Base-by-base conservation (phyloP, 2,888 invertebrate species). In the Clusia tigrina region DNA sequence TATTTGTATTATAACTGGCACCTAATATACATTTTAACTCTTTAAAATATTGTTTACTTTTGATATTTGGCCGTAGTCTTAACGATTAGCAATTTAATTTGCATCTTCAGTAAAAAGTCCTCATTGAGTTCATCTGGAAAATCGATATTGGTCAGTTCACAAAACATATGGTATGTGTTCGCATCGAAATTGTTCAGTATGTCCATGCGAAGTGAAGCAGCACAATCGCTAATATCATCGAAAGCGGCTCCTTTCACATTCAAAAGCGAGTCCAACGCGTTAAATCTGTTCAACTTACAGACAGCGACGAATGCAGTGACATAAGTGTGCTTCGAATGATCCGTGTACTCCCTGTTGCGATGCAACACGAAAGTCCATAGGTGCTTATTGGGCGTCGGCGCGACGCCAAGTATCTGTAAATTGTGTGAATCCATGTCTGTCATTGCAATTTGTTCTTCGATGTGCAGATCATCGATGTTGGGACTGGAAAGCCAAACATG, bases 381-480 rank as follows among this genome's bases (percentile, higher is more conserved):
- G 51, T 73, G 74, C 52, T 68, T 73, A 20, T 80, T 77, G 2
- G 60, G 65, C 1, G 79, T 75, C 17, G 67, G 52, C 20, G 66
- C 67, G 10, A 82, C 6, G 0, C 81, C 83, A 6, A 81, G 26
- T 1, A 81, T 66, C 59, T 75, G 74, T 23, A 73, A 75, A 56
- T 78, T 73, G 1, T 67, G 58, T 0, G 66, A 23, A 56, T 78
- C 75, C 0, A 74, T 66, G 3, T 73, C 69, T 48, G 74, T 70
- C 9, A 64, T 53, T 2, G 73, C 24, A 3, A 37, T 15, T 38
- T 65, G 51, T 12, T 60, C 61, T 32, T 62, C 62, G 1, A 74
- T 61, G 26, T 58, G 52, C 1, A 78, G 37, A 18, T 74, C 56
- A 1, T 56, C 54, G 15, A 60, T 54, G 10, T 58, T 54, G 24